Conservation (phyloP, 2,797 vertebrate genomes). For the Macroramphosus scolopax region DNA sequence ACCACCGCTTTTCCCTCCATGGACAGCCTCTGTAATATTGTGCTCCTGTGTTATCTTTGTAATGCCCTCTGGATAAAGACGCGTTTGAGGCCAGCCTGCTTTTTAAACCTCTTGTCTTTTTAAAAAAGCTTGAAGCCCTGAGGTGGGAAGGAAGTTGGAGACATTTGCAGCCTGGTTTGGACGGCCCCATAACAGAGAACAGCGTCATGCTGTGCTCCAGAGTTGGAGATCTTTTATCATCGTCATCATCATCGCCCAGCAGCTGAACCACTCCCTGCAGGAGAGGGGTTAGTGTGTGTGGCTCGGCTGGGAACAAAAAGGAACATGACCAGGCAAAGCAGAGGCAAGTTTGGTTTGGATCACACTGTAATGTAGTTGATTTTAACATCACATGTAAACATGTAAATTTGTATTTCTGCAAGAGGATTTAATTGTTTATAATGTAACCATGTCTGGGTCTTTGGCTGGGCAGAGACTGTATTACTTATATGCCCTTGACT, state of each 20-base stretch:
- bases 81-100: slow-evolving; percentile 56
- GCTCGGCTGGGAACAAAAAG: slow-evolving; percentile 40
- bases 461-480: slow-evolving; percentile 66
- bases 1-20: slow-evolving; percentile 35
- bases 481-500: slow-evolving; percentile 66
- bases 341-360: slow-evolving; percentile 64
- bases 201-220: slow-evolving; percentile 31
- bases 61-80: slow-evolving; percentile 57
- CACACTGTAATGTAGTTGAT: slow-evolving; percentile 76
- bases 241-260: slow-evolving; percentile 40
- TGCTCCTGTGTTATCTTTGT: slow-evolving; percentile 66
- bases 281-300: slow-evolving; percentile 35
- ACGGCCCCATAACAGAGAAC: slow-evolving; percentile 36
- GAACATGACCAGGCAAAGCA: slow-evolving; percentile 49
- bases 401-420: slow-evolving; percentile 81
- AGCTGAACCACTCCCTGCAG: slow-evolving; percentile 36
- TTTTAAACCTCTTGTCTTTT: slow-evolving; percentile 50
- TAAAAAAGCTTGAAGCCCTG: slow-evolving; percentile 45
- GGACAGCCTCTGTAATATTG: slow-evolving; percentile 65
- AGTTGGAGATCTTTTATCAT: slow-evolving; percentile 19
- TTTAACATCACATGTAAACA: slow-evolving; percentile 78
- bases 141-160: slow-evolving; percentile 32
- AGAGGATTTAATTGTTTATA: slow-evolving; percentile 78
- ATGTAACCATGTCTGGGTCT: slow-evolving; percentile 71
- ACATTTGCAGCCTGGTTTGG: slow-evolving; percentile 36